phyloP scores from a whole-genome alignment of 2,888 invertebrate genomes.

The Heliconius ethilla region DNA sequence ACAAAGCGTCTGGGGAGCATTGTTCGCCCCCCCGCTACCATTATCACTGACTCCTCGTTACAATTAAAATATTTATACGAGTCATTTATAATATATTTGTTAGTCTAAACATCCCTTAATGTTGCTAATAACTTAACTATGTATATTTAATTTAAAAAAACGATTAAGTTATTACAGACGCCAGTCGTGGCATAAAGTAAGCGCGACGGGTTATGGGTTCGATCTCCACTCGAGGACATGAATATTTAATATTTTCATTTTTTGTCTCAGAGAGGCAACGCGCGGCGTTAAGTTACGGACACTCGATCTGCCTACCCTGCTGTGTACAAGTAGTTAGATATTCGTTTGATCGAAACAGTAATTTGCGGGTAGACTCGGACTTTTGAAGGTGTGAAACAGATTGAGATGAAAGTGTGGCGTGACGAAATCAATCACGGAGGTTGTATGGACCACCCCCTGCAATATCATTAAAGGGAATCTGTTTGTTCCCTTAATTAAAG shows the following conservation, averaged over 20 bases:
- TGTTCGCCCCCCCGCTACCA: constrained; percentile 71
- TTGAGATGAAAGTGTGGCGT: constrained; percentile 40
- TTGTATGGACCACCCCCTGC: constrained; percentile 77
- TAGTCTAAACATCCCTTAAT: constrained; percentile 80
- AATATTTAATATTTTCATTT: too few species aligned
- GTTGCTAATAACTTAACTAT: constrained; percentile 73
- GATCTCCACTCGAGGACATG: too few species aligned
- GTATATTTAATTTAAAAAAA: constrained; percentile 50
- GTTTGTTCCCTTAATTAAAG: constrained; percentile 81
- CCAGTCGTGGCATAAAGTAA: too few species aligned
- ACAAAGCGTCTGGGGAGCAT: constrained; percentile 79
- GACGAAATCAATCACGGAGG: constrained; percentile 72
- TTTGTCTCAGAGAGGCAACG: too few species aligned
- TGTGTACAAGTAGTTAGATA: constrained; percentile 44
- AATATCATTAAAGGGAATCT: constrained; percentile 79
- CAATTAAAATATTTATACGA: constrained; percentile 76
- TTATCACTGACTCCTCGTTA: constrained; percentile 77
- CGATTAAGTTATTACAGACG: constrained; percentile 47
- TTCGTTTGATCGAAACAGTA: constrained; percentile 48
- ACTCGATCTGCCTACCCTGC: too few species aligned
- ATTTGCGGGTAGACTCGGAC: constrained; percentile 23
- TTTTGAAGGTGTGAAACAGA: constrained; percentile 21
- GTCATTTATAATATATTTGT: constrained; percentile 72
- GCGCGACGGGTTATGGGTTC: too few species aligned
- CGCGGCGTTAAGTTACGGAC: too few species aligned